A percentile compares a stretch with the other conserved stretches of the same genome.
Evolutionary conservation across 2,888 invertebrate species (phyloP).

Genomic region (Galerucella calmariensis): DNA sequence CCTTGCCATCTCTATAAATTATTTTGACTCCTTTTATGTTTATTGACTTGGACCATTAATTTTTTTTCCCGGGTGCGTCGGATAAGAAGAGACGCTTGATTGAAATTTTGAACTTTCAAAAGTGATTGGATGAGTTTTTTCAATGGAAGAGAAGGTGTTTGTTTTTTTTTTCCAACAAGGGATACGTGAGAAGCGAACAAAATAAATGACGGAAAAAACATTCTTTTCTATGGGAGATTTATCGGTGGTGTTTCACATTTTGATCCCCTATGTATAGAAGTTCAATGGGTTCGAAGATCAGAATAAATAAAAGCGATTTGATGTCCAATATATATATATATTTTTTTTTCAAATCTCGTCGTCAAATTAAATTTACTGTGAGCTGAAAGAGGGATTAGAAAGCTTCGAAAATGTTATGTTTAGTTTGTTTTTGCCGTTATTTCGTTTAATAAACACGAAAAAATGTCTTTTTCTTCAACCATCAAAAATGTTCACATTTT

Average conservation of each 20-base stretch:
- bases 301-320: neutral
- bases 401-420: neutral
- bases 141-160: neutral
- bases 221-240: neutral
- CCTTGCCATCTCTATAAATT: slow-evolving; percentile 46
- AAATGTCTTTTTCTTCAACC: no score
- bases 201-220: neutral
- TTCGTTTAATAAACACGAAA: no score
- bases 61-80: slow-evolving; percentile 30
- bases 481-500: no score
- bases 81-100: slow-evolving; percentile 19
- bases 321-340: neutral
- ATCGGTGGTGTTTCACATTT: neutral
- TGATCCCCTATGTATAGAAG: neutral
- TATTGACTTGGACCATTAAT: slow-evolving; percentile 43
- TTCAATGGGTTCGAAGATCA: neutral
- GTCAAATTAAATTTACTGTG: neutral
- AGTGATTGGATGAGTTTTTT: slow-evolving; percentile 20
- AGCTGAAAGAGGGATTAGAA: neutral
- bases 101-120: slow-evolving; percentile 34
- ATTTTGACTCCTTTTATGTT: slow-evolving; percentile 44
- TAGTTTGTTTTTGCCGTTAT: neutral
- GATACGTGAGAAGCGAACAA: neutral
- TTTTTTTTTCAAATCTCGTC: neutral
- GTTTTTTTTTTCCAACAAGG: neutral